Evolutionary conservation across 2,888 invertebrate species (phyloP), one percentile per base, ranked within the genome.

Genomic region (Eumerus sabulonum): DNA sequence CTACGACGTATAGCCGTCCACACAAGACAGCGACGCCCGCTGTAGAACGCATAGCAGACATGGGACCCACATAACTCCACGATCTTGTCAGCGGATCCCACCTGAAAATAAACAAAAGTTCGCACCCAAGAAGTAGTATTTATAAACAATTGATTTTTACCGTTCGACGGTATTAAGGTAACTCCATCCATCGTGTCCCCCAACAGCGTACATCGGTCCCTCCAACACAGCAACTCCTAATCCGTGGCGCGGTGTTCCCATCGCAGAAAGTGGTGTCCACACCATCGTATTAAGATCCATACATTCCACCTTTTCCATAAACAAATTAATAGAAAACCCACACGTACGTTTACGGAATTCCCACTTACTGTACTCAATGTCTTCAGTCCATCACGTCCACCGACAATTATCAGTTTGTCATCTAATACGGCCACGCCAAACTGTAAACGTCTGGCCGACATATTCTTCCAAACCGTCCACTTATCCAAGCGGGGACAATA

Each of bases 81-180:
- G 94, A 93, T 71, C 95, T 92, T 1, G 96, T 93, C 72, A 93
- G 92, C 11, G 97, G 96, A 90, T 98, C 97, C 95, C 96, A 98
- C 71, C 94, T 93, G 60, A 40, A 73, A 36, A 47, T 2, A 44
- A 35, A 27, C 2, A 27, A 27, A 27, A 27, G 7, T 27, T 4
- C 7, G 7, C 2, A 4, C 7, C 2, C 2, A 27, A 4, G 27
- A 27, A 2, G 7, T 27, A 27, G 27, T 27, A 4, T 27, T 2
- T 4, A 7, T 27, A 27, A n/a, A 16, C 17, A 14, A 45, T 4
- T 1, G 1, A 36, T 4, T 38, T 51, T 63, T 84, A 91, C 88
- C 93, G 91, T 90, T 98, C 98, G 0, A 97, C 98, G 0, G 97
- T 96, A 87, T 96, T 97, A 48, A 98, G 91, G 87, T 97, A 98